phyloP scores from a whole-genome alignment of 1,140 invertebrate genomes.

The Zaprionus taronus region DNA sequence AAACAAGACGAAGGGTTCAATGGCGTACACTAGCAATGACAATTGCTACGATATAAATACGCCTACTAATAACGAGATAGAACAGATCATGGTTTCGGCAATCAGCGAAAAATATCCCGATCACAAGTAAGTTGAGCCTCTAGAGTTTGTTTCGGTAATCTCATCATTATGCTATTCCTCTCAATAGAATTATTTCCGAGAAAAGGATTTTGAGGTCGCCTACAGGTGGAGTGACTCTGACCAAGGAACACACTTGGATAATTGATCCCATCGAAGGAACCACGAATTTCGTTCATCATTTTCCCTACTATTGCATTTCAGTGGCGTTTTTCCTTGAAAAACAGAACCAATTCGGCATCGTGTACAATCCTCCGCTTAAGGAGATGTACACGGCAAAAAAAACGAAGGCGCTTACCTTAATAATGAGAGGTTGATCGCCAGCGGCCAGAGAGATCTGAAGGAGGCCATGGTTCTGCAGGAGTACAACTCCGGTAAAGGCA shows the following conservation, averaged over 20 bases:
- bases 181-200: constrained; percentile 96
- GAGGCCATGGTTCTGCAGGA: constrained; percentile 59
- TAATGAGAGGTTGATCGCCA: constrained; percentile 25
- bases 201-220: constrained; percentile 88
- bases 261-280: constrained; percentile 96
- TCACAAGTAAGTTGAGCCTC: constrained; percentile 50
- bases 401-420: constrained; percentile 52
- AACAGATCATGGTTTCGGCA: constrained; percentile 42
- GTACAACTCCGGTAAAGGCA: constrained; percentile 86
- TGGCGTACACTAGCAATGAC: constrained; percentile 31
- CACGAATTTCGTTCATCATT: constrained; percentile 94
- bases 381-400: constrained; percentile 84
- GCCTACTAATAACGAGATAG: constrained; percentile 40
- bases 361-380: constrained; percentile 95
- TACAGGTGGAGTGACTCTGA: constrained; percentile 88
- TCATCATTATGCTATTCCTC: background rate
- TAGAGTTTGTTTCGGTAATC: no score
- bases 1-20: constrained; percentile 24
- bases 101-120: constrained; percentile 48
- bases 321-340: constrained; percentile 90
- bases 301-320: constrained; percentile 93
- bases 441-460: constrained; percentile 25
- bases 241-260: constrained; percentile 97
- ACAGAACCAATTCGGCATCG: constrained; percentile 89
- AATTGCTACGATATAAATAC: constrained; percentile 22